A percentile compares a stretch with the other conserved stretches of the same genome.
Conservation (phyloP, 2,113 vertebrate genomes). For the Hepsetus odoe region DNA sequence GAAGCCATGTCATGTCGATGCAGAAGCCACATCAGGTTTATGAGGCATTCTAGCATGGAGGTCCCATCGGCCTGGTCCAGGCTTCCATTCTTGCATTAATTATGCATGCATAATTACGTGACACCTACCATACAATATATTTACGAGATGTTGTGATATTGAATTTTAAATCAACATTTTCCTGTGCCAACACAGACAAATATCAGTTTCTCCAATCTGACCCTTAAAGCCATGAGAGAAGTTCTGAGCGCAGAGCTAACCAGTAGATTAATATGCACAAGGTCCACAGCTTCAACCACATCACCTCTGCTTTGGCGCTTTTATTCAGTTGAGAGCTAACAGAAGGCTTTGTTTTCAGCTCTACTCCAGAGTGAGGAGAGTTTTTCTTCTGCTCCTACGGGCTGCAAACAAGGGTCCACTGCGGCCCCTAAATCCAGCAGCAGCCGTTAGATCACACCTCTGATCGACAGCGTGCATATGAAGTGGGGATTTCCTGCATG, state of each 20-base stretch:
- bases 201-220: neutral
- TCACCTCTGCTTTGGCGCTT: conserved; percentile 5
- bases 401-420: conserved; percentile 29
- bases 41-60: too few species aligned
- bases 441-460: conserved; percentile 51
- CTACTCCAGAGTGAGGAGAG: conserved; percentile 16
- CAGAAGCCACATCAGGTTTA: too few species aligned
- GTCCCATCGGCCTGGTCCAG: too few species aligned
- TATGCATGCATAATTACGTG: too few species aligned
- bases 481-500: conserved; percentile 58
- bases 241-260: conserved; percentile 14
- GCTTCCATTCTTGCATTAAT: too few species aligned
- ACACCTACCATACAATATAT: neutral
- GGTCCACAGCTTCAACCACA: conserved; percentile 18
- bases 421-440: conserved; percentile 38
- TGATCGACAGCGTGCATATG: conserved; percentile 56
- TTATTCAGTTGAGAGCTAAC: conserved; percentile 25
- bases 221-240: neutral
- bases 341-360: conserved; percentile 43
- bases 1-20: too few species aligned
- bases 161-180: neutral
- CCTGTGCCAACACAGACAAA: neutral
- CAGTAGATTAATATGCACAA: conserved; percentile 19
- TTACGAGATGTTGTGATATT: neutral
- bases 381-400: conserved; percentile 26